Percentiles rank a stretch among this genome's conserved stretches.
Conservation (phyloP, 2,797 vertebrate species). For the Rallus crepitans region DNA sequence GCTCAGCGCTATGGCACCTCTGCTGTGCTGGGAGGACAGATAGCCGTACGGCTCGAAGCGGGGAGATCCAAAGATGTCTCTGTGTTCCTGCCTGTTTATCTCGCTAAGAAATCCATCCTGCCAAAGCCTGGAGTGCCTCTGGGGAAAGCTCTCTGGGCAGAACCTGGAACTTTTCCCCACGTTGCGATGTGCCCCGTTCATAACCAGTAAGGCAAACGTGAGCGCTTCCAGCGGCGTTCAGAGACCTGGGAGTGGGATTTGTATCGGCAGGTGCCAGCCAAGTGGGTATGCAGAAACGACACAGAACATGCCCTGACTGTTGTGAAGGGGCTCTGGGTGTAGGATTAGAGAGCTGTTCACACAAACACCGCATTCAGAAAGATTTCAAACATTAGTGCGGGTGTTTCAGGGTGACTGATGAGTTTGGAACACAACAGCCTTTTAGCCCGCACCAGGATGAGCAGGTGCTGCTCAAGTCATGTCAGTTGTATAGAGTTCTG, state of each 20-base stretch:
- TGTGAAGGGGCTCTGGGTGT: neutral
- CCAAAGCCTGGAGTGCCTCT: neutral
- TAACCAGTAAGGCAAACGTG: fast-evolving
- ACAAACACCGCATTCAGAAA: neutral
- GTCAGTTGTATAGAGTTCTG: neutral
- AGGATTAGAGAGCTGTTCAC: neutral
- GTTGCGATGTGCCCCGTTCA: neutral
- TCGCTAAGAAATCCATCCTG: neutral
- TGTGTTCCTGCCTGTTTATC: neutral
- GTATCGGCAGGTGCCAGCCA: neutral
- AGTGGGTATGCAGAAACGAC: neutral
- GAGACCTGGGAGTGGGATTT: neutral
- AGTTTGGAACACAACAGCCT: neutral
- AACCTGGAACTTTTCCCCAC: neutral
- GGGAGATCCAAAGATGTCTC: neutral
- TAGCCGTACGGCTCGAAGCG: neutral
- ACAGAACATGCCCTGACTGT: neutral
- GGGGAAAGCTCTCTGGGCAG: neutral
- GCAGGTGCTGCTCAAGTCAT: neutral
- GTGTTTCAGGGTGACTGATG: neutral
- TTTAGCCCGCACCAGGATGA: neutral
- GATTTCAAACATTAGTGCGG: neutral
- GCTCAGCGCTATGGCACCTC: neutral
- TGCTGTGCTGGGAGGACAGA: neutral
- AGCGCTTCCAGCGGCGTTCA: fast-evolving